phyloP scores from a whole-genome alignment of 2,113 vertebrate genomes.

The Phoxinus phoxinus region DNA sequence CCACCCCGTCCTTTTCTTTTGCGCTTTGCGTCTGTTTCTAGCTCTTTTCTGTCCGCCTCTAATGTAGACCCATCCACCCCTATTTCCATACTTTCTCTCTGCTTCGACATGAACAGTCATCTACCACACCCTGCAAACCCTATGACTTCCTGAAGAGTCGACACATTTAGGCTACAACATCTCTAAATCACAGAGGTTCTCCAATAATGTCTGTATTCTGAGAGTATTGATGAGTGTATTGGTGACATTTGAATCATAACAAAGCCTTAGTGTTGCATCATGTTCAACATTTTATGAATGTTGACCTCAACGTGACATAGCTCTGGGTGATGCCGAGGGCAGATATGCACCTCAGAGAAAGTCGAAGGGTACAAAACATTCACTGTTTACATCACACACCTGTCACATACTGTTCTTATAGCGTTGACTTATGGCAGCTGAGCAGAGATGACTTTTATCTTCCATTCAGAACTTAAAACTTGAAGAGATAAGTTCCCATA shows the following conservation, averaged over 20 bases:
- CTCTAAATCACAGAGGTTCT: not conserved
- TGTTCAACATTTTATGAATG: not conserved
- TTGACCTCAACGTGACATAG: not conserved
- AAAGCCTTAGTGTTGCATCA: not conserved
- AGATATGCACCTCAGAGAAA: constrained; percentile 1
- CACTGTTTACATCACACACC: not conserved
- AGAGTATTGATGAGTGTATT: not conserved
- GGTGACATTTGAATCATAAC: not conserved
- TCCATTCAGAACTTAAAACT: not conserved
- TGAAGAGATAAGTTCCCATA: not conserved
- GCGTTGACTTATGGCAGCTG: not conserved
- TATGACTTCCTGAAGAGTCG: not conserved
- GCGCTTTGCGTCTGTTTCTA: not conserved
- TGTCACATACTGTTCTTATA: constrained; percentile 22
- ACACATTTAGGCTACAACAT: not conserved
- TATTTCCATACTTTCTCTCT: constrained; percentile 73
- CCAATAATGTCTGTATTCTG: not conserved
- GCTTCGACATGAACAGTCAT: constrained; percentile 63
- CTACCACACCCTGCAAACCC: not conserved
- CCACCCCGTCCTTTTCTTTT: not conserved
- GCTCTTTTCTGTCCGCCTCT: not conserved
- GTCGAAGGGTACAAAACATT: not conserved
- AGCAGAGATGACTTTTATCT: not conserved
- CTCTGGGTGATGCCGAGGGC: not conserved
- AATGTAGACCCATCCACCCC: constrained; percentile 48